A percentile compares a stretch with the other conserved stretches of the same genome.
Evolutionary conservation across 2,888 invertebrate species (phyloP).

Genomic region (Oscheius myriophilus): DNA sequence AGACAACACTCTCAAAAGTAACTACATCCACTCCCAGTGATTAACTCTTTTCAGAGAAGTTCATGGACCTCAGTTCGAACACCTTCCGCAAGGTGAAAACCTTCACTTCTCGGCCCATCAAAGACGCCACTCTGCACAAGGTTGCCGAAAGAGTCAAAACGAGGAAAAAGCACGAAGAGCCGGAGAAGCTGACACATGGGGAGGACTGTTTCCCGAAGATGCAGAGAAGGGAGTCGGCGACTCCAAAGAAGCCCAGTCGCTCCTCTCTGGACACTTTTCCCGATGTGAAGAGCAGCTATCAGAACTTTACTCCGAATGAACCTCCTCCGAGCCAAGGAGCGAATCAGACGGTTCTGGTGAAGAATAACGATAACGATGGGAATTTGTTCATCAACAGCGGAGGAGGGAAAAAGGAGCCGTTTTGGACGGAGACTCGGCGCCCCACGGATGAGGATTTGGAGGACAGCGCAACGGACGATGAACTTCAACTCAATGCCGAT

Average conservation of each 20-base stretch:
- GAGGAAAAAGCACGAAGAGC: slow-evolving; percentile 8
- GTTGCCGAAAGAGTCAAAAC: slow-evolving; percentile 11
- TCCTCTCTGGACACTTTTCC: not conserved
- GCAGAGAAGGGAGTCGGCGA: not conserved
- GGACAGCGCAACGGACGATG: slow-evolving; percentile 32
- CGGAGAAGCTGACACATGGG: slow-evolving; percentile 6
- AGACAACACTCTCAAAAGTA: too few species aligned
- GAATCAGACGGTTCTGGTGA: slow-evolving; percentile 1
- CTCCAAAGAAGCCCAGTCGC: too few species aligned
- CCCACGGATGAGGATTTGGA: slow-evolving; percentile 20
- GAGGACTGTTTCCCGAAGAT: slow-evolving; percentile 24
- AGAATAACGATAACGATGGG: slow-evolving; percentile 23
- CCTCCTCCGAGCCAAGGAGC: too few species aligned
- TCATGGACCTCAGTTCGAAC: slow-evolving; percentile 15
- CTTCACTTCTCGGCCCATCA: slow-evolving; percentile 19
- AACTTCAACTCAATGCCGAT: slow-evolving; percentile 44
- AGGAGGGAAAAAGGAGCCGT: not conserved
- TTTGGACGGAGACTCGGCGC: slow-evolving; percentile 10
- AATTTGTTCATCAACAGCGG: not conserved
- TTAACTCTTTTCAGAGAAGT: too few species aligned
- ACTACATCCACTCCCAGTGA: too few species aligned
- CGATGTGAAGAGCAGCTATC: not conserved
- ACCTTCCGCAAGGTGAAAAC: slow-evolving; percentile 22
- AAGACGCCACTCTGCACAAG: slow-evolving; percentile 17
- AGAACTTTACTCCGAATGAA: too few species aligned